Percentiles rank a stretch among this genome's conserved stretches.
These are phyloP conservation scores for Nycticorax nycticorax DNA, from an alignment of 2,113 vertebrate genomes.

Conservation along the genomic window DNA sequence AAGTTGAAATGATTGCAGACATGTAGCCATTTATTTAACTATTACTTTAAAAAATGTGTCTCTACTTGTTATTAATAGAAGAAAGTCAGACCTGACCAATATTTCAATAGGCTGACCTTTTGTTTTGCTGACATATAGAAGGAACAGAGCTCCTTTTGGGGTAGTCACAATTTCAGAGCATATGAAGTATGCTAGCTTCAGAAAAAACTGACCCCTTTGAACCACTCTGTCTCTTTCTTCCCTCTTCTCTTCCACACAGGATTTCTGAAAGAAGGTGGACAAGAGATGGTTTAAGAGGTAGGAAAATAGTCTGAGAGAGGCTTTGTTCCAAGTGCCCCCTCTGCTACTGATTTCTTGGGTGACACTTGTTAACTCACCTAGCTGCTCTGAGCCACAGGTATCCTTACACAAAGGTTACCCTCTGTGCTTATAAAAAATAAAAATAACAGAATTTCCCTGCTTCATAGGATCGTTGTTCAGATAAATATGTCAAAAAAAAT, in stretches of 20 bases:
- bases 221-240: background rate
- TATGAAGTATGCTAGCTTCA: background rate
- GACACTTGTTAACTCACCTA: background rate
- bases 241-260: background rate
- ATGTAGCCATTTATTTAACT: constrained; percentile 78
- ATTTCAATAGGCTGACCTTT: constrained; percentile 71
- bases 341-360: background rate
- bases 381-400: background rate
- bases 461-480: background rate
- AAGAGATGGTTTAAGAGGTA: background rate
- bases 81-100: constrained; percentile 71
- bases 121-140: constrained; percentile 59
- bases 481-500: background rate
- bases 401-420: background rate
- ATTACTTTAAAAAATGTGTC: constrained; percentile 76
- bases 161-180: constrained; percentile 29
- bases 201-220: constrained; percentile 15
- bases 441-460: background rate
- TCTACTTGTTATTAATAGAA: constrained; percentile 74
- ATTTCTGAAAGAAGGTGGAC: background rate
- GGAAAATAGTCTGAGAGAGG: background rate
- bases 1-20: constrained; percentile 79
- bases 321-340: background rate
- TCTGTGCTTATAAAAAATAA: background rate
- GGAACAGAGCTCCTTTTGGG: constrained; percentile 23